Percentiles rank a stretch among this genome's conserved stretches.
These are phyloP conservation scores for Mesochorus sp. DNA, from an alignment of 2,888 invertebrate species.

Conservation along the genomic window DNA sequence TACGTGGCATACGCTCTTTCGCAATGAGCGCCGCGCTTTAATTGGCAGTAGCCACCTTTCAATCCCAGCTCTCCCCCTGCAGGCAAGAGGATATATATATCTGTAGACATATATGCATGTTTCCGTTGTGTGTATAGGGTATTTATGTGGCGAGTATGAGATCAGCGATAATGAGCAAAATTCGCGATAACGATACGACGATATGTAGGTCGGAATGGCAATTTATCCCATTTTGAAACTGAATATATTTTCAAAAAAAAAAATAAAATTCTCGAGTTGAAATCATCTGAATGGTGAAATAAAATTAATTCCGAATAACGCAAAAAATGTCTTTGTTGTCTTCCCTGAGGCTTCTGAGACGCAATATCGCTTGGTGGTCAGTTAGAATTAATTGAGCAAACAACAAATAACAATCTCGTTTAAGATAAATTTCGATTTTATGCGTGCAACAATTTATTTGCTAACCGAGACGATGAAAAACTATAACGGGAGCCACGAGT, in stretches of 20 bases:
- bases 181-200: conserved; percentile 38
- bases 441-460: neutral
- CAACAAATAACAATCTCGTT: neutral
- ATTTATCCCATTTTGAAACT: conserved; percentile 7
- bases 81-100: neutral
- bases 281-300: too few species aligned
- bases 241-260: neutral
- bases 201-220: conserved; percentile 25
- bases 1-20: conserved; percentile 53
- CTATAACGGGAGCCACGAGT: neutral
- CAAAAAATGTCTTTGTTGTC: too few species aligned
- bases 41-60: conserved; percentile 66
- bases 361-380: neutral
- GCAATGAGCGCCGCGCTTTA: conserved; percentile 61
- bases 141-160: conserved; percentile 25
- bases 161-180: conserved; percentile 40
- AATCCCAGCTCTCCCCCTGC: conserved; percentile 46
- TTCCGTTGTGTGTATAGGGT: neutral
- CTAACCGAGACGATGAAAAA: conserved; percentile 10
- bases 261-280: neutral
- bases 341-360: too few species aligned
- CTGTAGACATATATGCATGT: neutral
- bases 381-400: neutral
- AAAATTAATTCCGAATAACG: too few species aligned
- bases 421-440: neutral